A percentile compares a stretch with the other conserved stretches of the same genome.
These are phyloP conservation scores for Seriola rivoliana DNA, from an alignment of 2,113 vertebrate genomes.

Conservation along the genomic window DNA sequence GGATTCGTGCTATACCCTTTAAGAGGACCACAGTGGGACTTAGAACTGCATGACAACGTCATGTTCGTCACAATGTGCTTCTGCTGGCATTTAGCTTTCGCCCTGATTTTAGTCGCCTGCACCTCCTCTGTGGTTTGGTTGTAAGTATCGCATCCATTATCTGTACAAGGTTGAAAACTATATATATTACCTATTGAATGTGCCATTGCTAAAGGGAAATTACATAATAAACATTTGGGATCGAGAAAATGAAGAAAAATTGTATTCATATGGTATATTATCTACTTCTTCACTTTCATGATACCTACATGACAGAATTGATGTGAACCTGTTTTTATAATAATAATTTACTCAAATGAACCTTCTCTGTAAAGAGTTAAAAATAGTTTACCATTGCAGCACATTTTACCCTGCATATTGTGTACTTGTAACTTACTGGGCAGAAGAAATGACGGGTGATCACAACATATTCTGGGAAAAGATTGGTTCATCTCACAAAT, in stretches of 20 bases:
- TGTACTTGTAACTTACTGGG: not conserved
- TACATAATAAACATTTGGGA: not conserved
- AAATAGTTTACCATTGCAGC: not conserved
- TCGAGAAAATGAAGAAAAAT: no score
- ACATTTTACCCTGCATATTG: not conserved
- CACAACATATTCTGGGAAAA: not conserved
- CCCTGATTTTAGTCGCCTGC: constrained; percentile 79
- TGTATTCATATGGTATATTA: not conserved
- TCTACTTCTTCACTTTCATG: not conserved
- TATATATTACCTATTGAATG: not conserved
- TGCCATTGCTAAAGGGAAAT: not conserved
- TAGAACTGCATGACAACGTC: constrained; percentile 85
- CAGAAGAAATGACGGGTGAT: not conserved
- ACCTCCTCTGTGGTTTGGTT: constrained; percentile 83
- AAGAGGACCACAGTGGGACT: constrained; percentile 86
- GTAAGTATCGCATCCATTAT: constrained; percentile 78
- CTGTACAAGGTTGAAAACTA: not conserved
- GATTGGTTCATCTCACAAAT: not conserved
- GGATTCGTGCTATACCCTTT: constrained; percentile 92
- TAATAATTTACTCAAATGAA: no score
- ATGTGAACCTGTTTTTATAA: not conserved
- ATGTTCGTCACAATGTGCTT: constrained; percentile 99
- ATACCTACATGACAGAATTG: not conserved
- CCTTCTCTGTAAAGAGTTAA: not conserved
- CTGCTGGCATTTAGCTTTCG: constrained; percentile 92